phyloP scores from a whole-genome alignment of 1,140 invertebrate genomes.

The Cheumatopsyche charites region DNA sequence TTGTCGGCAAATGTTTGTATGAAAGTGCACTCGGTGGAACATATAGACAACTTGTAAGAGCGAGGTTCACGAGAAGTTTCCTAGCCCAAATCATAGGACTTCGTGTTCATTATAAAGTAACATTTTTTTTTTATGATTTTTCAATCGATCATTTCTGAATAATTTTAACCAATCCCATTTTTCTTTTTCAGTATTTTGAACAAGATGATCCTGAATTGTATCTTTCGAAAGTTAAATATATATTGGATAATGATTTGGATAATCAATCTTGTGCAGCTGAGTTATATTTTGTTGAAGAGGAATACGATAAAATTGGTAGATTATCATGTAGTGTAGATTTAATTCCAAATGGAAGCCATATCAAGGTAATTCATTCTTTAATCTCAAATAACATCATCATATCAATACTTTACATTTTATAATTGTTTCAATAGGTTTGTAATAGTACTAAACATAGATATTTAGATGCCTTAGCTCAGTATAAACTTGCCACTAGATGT shows the following conservation, averaged over 20 bases:
- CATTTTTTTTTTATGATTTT: slow-evolving; percentile 24
- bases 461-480: slow-evolving; percentile 88
- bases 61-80: slow-evolving; percentile 91
- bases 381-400: too few relatives aligned
- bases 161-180: not conserved
- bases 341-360: slow-evolving; percentile 73
- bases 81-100: slow-evolving; percentile 92
- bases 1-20: slow-evolving; percentile 93
- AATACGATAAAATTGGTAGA: slow-evolving; percentile 81
- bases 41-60: slow-evolving; percentile 87
- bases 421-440: slow-evolving; percentile 63
- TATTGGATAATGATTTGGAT: slow-evolving; percentile 86
- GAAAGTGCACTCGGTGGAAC: slow-evolving; percentile 88
- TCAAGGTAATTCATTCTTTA: slow-evolving; percentile 50
- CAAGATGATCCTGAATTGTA: slow-evolving; percentile 95
- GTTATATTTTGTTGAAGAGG: slow-evolving; percentile 86
- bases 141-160: slow-evolving; percentile 1
- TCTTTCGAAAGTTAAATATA: slow-evolving; percentile 89
- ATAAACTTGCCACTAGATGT: slow-evolving; percentile 79
- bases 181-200: slow-evolving; percentile 81
- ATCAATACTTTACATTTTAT: slow-evolving; percentile 4
- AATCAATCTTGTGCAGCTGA: slow-evolving; percentile 72
- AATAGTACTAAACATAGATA: slow-evolving; percentile 83
- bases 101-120: slow-evolving; percentile 86
- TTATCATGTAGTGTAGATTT: slow-evolving; percentile 77